A percentile compares a stretch with the other conserved stretches of the same genome.
phyloP scores from a whole-genome alignment of 1,140 invertebrate species.

The Megathymus violae region DNA sequence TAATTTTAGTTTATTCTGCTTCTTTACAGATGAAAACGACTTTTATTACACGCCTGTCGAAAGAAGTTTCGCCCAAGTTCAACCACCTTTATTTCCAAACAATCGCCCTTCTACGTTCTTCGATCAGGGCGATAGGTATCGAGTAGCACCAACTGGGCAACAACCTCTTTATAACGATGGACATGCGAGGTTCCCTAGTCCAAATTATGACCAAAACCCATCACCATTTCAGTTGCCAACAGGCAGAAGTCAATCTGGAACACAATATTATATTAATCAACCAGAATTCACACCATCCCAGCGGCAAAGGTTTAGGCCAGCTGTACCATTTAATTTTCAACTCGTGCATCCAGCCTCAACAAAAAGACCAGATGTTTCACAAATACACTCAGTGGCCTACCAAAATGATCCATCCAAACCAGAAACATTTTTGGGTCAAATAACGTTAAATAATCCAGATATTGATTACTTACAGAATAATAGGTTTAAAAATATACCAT shows the following conservation, averaged over 20 bases:
- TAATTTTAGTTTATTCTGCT: conserved; percentile 41
- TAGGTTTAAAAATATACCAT: conserved; percentile 75
- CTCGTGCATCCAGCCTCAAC: conserved; percentile 78
- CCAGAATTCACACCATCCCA: conserved; percentile 67
- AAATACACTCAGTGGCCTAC: conserved; percentile 79
- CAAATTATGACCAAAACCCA: conserved; percentile 78
- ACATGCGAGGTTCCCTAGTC: conserved; percentile 67
- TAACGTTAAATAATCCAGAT: conserved; percentile 84
- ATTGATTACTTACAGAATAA: conserved; percentile 76
- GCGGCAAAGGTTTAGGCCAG: conserved; percentile 71
- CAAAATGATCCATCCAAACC: conserved; percentile 84
- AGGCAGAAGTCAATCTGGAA: conserved; percentile 74
- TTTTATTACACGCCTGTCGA: conserved; percentile 77
- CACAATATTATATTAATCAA: conserved; percentile 78
- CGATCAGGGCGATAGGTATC: conserved; percentile 68
- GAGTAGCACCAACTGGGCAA: conserved; percentile 59
- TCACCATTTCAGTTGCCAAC: conserved; percentile 78
- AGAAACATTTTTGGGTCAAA: conserved; percentile 85
- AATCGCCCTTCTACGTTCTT: conserved; percentile 68
- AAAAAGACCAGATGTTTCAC: conserved; percentile 72
- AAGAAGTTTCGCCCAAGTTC: conserved; percentile 81
- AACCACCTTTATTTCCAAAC: conserved; percentile 76
- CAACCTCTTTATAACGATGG: conserved; percentile 68
- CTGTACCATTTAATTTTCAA: conserved; percentile 77
- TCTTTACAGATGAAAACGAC: conserved; percentile 76